A percentile compares a stretch with the other conserved stretches of the same genome.
Conservation (phyloP, 2,113 vertebrate species). For the Cygnus atratus region DNA sequence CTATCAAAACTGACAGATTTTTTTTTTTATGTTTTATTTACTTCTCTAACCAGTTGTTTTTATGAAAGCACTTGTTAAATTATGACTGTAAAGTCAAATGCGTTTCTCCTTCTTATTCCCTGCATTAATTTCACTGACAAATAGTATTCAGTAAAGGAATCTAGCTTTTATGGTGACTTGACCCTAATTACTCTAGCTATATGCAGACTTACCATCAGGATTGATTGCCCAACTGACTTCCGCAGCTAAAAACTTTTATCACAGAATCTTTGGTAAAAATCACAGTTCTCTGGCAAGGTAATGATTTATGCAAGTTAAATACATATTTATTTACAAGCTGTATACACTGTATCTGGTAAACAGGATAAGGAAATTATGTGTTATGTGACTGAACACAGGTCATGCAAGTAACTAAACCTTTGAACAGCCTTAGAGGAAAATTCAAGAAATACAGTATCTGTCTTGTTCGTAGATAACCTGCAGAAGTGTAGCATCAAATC, state of each 20-base stretch:
- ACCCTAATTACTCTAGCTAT: not conserved
- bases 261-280: constrained; percentile 31
- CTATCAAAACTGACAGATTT: not conserved
- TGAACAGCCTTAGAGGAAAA: not conserved
- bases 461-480: not conserved
- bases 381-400: not conserved
- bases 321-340: constrained; percentile 6
- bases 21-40: not conserved
- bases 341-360: not conserved
- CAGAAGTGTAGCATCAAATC: not conserved
- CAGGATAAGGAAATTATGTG: not conserved
- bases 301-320: constrained; percentile 34
- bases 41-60: not conserved
- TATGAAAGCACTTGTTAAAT: not conserved
- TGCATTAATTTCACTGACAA: not conserved
- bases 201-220: not conserved
- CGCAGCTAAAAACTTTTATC: not conserved
- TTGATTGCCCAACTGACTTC: not conserved
- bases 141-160: not conserved
- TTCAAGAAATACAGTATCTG: not conserved
- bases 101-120: not conserved
- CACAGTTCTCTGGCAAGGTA: not conserved
- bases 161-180: not conserved
- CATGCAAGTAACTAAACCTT: not conserved
- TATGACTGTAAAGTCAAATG: not conserved